Conservation (phyloP, 1,140 invertebrate genomes). For the Anagrus nilaparvatae region DNA sequence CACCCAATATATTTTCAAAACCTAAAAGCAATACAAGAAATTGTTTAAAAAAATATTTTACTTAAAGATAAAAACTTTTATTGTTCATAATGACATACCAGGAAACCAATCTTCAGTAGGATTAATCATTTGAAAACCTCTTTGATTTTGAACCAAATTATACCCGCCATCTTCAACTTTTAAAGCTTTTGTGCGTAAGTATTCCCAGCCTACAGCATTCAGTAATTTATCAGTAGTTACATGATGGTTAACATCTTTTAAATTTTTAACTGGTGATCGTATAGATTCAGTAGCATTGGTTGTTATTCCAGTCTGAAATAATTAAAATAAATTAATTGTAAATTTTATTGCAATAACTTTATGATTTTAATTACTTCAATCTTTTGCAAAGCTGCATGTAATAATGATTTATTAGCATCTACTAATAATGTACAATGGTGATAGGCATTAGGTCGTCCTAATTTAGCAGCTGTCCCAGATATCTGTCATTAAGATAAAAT, state of each 20-base stretch:
- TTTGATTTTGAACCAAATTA: slow-evolving; percentile 54
- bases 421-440: slow-evolving; percentile 91
- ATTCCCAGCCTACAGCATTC: slow-evolving; percentile 70
- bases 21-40: slow-evolving; percentile 47
- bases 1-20: slow-evolving; percentile 45
- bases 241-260: slow-evolving; percentile 58
- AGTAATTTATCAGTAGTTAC: slow-evolving; percentile 60
- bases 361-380: slow-evolving; percentile 48
- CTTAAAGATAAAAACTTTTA: no score
- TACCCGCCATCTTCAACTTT: slow-evolving; percentile 58
- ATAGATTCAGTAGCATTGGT: slow-evolving; percentile 77
- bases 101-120: slow-evolving; percentile 80
- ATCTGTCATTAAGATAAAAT: slow-evolving; percentile 46
- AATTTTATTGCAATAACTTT: not conserved
- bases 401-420: slow-evolving; percentile 63
- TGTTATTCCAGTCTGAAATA: slow-evolving; percentile 46
- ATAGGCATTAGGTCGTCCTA: slow-evolving; percentile 76
- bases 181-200: slow-evolving; percentile 57
- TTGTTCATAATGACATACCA: slow-evolving; percentile 49
- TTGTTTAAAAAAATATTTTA: slow-evolving; percentile 4
- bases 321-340: slow-evolving; percentile 15
- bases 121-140: slow-evolving; percentile 75
- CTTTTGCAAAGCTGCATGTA: slow-evolving; percentile 56
- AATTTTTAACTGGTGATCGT: slow-evolving; percentile 68
- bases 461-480: slow-evolving; percentile 85